A percentile compares a stretch with the other conserved stretches of the same genome.
Conservation (phyloP, 2,888 invertebrate species). For the Thymelicus sylvestris region DNA sequence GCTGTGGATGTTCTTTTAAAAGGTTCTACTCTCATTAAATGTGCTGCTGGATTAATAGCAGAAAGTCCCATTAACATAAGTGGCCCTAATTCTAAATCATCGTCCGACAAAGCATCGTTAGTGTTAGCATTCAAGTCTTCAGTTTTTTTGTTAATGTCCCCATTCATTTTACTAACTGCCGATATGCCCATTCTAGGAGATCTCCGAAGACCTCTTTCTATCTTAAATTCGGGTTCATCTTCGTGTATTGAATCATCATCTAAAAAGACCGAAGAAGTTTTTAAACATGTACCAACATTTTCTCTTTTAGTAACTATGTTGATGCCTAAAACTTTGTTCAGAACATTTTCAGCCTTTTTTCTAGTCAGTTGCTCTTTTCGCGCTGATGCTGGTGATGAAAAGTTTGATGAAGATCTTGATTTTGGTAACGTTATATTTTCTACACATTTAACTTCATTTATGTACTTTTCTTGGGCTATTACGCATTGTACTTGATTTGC, state of each 20-base stretch:
- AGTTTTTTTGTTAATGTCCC: constrained; percentile 77
- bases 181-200: constrained; percentile 80
- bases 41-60: constrained; percentile 86
- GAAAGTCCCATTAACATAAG: constrained; percentile 88
- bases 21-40: constrained; percentile 85
- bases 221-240: constrained; percentile 72
- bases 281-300: constrained; percentile 72
- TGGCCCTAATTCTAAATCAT: constrained; percentile 86
- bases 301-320: constrained; percentile 77
- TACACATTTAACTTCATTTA: constrained; percentile 80
- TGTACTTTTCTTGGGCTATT: constrained; percentile 81
- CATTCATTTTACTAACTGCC: constrained; percentile 79
- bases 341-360: constrained; percentile 78
- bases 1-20: constrained; percentile 68
- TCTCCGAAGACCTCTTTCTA: constrained; percentile 72
- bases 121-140: constrained; percentile 69
- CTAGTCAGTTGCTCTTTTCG: constrained; percentile 77
- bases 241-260: constrained; percentile 75
- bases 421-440: constrained; percentile 78
- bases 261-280: constrained; percentile 77
- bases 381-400: constrained; percentile 68
- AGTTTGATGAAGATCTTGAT: constrained; percentile 62
- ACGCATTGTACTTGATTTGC: constrained; percentile 80
- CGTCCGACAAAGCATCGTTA: constrained; percentile 75
- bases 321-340: constrained; percentile 79